These are phyloP conservation scores for Holothuria leucospilota DNA, from an alignment of 53 echinoderm and acorn worm genomes.

Conservation along the genomic window DNA sequence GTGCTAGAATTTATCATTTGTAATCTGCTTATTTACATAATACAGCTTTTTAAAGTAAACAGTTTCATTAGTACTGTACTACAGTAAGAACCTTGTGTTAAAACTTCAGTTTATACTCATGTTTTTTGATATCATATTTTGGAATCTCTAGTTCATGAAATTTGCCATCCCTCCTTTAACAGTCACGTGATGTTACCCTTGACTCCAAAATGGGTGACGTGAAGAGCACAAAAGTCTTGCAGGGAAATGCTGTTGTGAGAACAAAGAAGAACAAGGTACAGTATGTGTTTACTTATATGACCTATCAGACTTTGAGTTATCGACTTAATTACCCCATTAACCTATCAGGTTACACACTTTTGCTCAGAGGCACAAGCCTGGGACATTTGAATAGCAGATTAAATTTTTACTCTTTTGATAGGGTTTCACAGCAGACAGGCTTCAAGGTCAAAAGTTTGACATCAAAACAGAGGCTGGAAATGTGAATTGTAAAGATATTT, in stretches of 20 bases:
- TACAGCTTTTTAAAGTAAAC: too few species aligned
- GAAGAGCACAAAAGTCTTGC: slow-evolving; percentile 67
- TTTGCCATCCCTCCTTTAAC: background rate
- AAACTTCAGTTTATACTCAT: too few species aligned
- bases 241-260: slow-evolving; percentile 72
- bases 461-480: slow-evolving; percentile 63
- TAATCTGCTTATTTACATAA: too few species aligned
- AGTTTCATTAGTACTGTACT: too few species aligned
- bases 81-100: too few species aligned
- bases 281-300: background rate
- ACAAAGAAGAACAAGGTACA: slow-evolving; percentile 68
- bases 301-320: background rate
- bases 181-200: slow-evolving; percentile 65
- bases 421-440: slow-evolving; percentile 71
- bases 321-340: too few species aligned
- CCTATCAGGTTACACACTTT: too few species aligned
- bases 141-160: background rate
- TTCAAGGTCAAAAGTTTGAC: slow-evolving; percentile 76
- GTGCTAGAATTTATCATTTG: too few species aligned
- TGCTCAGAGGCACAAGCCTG: too few species aligned
- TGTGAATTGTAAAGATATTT: slow-evolving; percentile 73
- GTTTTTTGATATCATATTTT: too few species aligned
- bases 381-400: too few species aligned
- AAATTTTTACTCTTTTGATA: background rate
- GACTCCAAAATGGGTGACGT: slow-evolving; percentile 58